These are phyloP conservation scores for Bovichtus variegatus DNA, from an alignment of 2,797 vertebrate species.

Conservation along the genomic window DNA sequence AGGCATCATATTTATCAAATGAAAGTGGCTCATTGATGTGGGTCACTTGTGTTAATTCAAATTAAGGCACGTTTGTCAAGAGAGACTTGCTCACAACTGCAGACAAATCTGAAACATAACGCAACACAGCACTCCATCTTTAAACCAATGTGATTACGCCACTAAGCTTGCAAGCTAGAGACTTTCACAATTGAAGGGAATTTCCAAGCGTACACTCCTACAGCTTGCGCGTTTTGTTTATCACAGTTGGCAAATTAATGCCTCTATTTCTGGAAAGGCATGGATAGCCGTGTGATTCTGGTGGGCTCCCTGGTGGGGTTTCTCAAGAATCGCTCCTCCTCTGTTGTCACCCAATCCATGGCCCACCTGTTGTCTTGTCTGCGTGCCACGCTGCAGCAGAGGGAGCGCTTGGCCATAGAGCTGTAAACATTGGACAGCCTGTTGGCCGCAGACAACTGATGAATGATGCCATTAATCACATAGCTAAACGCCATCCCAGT, in stretches of 20 bases:
- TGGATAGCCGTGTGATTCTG: slow-evolving; percentile 72
- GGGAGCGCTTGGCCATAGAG: slow-evolving; percentile 62
- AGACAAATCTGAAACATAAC: slow-evolving; percentile 42
- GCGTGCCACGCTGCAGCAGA: slow-evolving; percentile 62
- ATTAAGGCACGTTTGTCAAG: slow-evolving; percentile 12
- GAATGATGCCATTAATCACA: slow-evolving; percentile 70
- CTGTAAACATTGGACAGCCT: slow-evolving; percentile 72
- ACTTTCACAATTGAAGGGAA: slow-evolving; percentile 65
- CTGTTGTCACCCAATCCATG: slow-evolving; percentile 80
- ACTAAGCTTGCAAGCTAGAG: slow-evolving; percentile 37
- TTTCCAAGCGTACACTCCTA: slow-evolving; percentile 55
- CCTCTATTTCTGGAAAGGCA: slow-evolving; percentile 78
- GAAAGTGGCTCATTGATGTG: slow-evolving; percentile 9
- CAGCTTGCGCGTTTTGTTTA: slow-evolving; percentile 70
- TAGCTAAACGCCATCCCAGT: slow-evolving; percentile 44
- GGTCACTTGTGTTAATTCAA: slow-evolving; percentile 24
- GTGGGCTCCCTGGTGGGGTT: slow-evolving; percentile 79
- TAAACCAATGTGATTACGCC: slow-evolving; percentile 34
- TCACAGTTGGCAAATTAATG: slow-evolving; percentile 80
- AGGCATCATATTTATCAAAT: slow-evolving; percentile 10
- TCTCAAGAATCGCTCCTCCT: slow-evolving; percentile 80
- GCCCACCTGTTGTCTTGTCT: slow-evolving; percentile 80
- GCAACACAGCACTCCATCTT: slow-evolving; percentile 21
- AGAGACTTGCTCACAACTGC: slow-evolving; percentile 55
- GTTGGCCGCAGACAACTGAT: slow-evolving; percentile 58